Percentiles rank a stretch among this genome's conserved stretches.
Conservation (phyloP, 2,797 vertebrate genomes). For the Ctenosaura bakeri region DNA sequence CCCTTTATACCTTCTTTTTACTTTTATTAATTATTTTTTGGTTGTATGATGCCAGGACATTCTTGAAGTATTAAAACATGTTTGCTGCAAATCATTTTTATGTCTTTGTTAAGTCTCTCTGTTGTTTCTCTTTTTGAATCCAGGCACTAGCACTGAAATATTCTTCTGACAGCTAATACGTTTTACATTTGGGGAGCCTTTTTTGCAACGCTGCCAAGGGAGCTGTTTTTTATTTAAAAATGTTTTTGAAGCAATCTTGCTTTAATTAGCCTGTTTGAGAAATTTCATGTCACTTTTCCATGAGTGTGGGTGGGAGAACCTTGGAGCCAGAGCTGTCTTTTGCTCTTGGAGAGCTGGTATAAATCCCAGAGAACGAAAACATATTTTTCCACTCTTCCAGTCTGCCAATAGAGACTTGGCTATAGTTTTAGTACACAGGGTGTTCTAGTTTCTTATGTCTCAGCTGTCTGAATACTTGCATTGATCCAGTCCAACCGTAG, state of each 20-base stretch:
- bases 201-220: constrained; percentile 65
- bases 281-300: constrained; percentile 81
- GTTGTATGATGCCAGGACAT: constrained; percentile 81
- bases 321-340: constrained; percentile 80
- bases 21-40: constrained; percentile 68
- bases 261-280: constrained; percentile 81
- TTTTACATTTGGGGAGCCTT: constrained; percentile 67
- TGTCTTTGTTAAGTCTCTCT: constrained; percentile 77
- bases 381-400: constrained; percentile 62
- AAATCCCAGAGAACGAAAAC: constrained; percentile 72
- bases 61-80: constrained; percentile 77
- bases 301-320: constrained; percentile 79
- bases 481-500: constrained; percentile 29
- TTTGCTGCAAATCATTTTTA: constrained; percentile 79
- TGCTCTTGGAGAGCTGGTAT: constrained; percentile 73
- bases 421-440: not conserved
- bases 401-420: constrained; percentile 60
- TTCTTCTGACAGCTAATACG: constrained; percentile 61
- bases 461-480: constrained; percentile 31
- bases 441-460: constrained; percentile 34
- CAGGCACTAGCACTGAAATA: constrained; percentile 56
- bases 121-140: constrained; percentile 57
- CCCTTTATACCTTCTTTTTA: constrained; percentile 61
- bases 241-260: constrained; percentile 73
- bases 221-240: constrained; percentile 79